A percentile compares a stretch with the other conserved stretches of the same genome.
These are phyloP conservation scores for Vanessa cardui DNA, from an alignment of 2,888 invertebrate genomes.

Conservation along the genomic window DNA sequence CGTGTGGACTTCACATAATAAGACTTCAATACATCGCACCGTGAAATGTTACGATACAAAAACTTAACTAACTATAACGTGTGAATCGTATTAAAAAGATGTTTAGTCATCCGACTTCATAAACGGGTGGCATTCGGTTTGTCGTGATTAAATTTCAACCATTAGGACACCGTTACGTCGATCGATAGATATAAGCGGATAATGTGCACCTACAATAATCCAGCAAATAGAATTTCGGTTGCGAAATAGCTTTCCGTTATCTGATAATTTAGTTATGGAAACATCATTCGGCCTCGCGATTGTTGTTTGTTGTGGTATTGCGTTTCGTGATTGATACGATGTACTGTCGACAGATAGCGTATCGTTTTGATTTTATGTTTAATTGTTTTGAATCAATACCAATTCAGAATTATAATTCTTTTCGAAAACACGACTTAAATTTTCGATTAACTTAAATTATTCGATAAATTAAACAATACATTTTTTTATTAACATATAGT, in stretches of 20 bases:
- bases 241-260: conserved; percentile 54
- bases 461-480: too few relatives aligned
- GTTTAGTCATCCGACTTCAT: conserved; percentile 81
- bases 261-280: conserved; percentile 34
- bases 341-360: background rate
- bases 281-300: conserved; percentile 17
- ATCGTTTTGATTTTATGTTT: background rate
- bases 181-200: conserved; percentile 68
- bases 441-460: too few relatives aligned
- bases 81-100: conserved; percentile 83
- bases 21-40: conserved; percentile 80
- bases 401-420: too few relatives aligned
- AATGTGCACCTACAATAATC: conserved; percentile 68
- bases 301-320: conserved; percentile 11
- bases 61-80: conserved; percentile 83
- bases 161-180: conserved; percentile 76
- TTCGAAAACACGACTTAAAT: too few relatives aligned
- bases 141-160: conserved; percentile 82
- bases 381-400: too few relatives aligned
- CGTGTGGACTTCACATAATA: conserved; percentile 78
- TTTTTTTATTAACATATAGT: too few relatives aligned
- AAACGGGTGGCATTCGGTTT: conserved; percentile 81
- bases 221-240: conserved; percentile 66
- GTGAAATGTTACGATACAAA: conserved; percentile 81
- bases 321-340: conserved; percentile 11